Evolutionary conservation across 2,113 vertebrate genomes (phyloP), one percentile per base, ranked within the genome.

Genomic region (Amia ocellicauda): DNA sequence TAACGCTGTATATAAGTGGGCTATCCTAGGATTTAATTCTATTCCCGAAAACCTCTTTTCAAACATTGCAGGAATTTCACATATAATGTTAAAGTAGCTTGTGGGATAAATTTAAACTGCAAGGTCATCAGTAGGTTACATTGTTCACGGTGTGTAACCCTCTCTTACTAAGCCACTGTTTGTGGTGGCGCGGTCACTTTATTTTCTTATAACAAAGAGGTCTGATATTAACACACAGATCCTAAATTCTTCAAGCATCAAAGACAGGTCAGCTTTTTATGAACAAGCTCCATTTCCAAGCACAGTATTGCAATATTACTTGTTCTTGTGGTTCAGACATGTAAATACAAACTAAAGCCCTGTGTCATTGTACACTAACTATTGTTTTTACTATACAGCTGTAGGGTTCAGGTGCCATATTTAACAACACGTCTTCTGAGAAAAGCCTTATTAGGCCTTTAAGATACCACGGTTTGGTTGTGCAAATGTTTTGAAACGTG

Each of bases 1-100:
- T n/a, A n/a, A n/a, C n/a, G n/a, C n/a, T n/a, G n/a, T 36, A 1
- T 1, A 36, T 36, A 36, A 36, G 31, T 36, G 31, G 31, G 31
- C 2, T 36, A 36, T 2, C 11, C 5, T 36, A 36, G 26, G 56
- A 19, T 41, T 4, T 58, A 40, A 11, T 58, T 41, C 7, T n/a
- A 58, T 58, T 58, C 11, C 20, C 22, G 31, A 58, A 23, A 20
- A 58, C 20, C 40, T 8, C n/a, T 58, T 53, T 45, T 43, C 70
- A 69, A 29, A 69, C 68, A 52, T 24, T 31, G 36, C 50, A 63
- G 64, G 76, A 80, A 76, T 80, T 79, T 75, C 74, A 78, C 63
- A 65, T 70, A 60, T 23, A 42, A 16, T 0, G 73, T 72, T 53
- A 77, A 80, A 72, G 63, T 76, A 71, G 29, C 64, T 54, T 10